phyloP scores from a whole-genome alignment of 2,797 vertebrate species.

The Tokudaia muenninki region DNA sequence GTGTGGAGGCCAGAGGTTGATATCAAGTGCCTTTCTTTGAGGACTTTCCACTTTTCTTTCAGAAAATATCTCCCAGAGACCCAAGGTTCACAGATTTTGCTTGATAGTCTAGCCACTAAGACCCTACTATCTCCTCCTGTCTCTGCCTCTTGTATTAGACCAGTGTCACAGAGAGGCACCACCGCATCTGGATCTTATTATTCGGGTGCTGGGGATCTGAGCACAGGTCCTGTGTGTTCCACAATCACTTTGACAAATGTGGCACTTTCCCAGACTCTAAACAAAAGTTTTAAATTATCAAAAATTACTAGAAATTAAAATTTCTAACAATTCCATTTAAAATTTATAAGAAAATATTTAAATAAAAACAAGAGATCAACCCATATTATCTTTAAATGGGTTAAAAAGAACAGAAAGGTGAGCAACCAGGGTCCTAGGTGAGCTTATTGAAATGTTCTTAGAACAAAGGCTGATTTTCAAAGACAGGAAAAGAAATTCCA shows the following conservation, averaged over 20 bases:
- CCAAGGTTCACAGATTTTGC: not conserved
- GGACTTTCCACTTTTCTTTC: not conserved
- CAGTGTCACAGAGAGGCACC: not conserved
- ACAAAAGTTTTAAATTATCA: not conserved
- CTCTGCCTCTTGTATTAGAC: not conserved
- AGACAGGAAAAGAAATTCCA: not conserved
- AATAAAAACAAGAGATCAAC: not conserved
- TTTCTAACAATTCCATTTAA: not conserved
- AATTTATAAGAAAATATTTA: conserved; percentile 43
- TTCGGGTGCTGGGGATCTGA: not conserved
- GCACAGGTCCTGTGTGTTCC: not conserved
- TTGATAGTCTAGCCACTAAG: not conserved
- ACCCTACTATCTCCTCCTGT: no score
- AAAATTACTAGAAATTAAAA: conserved; percentile 25
- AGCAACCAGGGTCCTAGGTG: not conserved
- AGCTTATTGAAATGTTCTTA: not conserved
- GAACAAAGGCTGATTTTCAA: not conserved
- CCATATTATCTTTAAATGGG: not conserved
- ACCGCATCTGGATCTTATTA: not conserved
- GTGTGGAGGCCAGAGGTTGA: not conserved
- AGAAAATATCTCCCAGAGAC: not conserved
- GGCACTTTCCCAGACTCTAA: not conserved
- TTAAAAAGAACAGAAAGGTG: not conserved
- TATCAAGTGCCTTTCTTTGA: not conserved
- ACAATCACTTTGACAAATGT: not conserved